Percentiles rank a stretch among this genome's conserved stretches.
Evolutionary conservation across 2,113 vertebrate species (phyloP).

Genomic region (Paradisaea rubra): DNA sequence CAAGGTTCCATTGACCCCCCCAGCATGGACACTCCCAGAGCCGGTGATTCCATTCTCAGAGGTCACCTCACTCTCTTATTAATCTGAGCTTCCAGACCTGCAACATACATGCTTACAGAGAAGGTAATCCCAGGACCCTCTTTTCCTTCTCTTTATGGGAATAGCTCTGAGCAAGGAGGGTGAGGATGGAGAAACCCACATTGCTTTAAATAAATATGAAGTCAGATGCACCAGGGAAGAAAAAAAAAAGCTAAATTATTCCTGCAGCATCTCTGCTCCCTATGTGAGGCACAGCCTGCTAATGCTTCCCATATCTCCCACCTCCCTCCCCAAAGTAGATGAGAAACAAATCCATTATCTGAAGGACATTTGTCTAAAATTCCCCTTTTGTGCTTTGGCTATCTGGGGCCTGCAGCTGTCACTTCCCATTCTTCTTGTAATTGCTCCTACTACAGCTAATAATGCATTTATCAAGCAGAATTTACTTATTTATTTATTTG

Average conservation of each 20-base stretch:
- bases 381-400: constrained; percentile 59
- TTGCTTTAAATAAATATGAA: background rate
- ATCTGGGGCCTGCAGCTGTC: constrained; percentile 67
- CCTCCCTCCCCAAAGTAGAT: background rate
- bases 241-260: background rate
- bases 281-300: background rate
- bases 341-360: constrained; percentile 59
- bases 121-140: background rate
- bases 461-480: constrained; percentile 50
- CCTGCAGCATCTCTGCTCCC: background rate
- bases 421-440: constrained; percentile 64
- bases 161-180: background rate
- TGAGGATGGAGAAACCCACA: background rate
- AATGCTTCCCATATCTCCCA: background rate
- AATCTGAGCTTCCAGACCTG: background rate
- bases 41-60: background rate
- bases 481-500: constrained; percentile 56
- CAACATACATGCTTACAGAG: background rate
- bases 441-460: constrained; percentile 63
- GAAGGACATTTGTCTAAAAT: constrained; percentile 54
- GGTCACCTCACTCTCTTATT: background rate
- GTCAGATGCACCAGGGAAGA: background rate
- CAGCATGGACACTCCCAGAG: background rate
- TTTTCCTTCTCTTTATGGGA: background rate
- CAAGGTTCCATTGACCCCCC: background rate